Percentiles rank a stretch among this genome's conserved stretches.
Conservation (phyloP, 2,797 vertebrate genomes). For the Siniperca undulata region DNA sequence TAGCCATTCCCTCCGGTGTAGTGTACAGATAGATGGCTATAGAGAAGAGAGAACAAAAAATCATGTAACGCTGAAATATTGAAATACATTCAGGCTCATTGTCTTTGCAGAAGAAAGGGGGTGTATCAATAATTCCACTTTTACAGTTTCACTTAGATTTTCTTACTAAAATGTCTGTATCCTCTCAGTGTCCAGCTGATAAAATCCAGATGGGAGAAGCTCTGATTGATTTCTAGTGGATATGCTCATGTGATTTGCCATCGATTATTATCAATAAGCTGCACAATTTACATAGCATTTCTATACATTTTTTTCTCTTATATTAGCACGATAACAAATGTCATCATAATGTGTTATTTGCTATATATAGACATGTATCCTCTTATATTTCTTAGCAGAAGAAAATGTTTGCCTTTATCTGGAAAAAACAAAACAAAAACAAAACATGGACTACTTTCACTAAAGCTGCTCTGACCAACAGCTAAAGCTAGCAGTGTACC, state of each 20-base stretch:
- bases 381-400: not conserved
- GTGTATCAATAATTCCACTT: not conserved
- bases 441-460: slow-evolving; percentile 9
- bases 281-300: not conserved
- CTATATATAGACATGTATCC: not conserved
- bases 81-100: slow-evolving; percentile 57
- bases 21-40: slow-evolving; percentile 14
- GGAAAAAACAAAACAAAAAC: not conserved
- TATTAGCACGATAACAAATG: not conserved
- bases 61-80: slow-evolving; percentile 48
- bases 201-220: slow-evolving; percentile 1
- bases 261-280: slow-evolving; percentile 2
- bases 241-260: not conserved
- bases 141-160: not conserved
- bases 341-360: not conserved
- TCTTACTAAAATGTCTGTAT: not conserved
- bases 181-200: not conserved
- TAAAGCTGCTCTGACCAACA: slow-evolving; percentile 27
- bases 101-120: slow-evolving; percentile 28
- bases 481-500: slow-evolving; percentile 33
- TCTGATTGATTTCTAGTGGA: not conserved
- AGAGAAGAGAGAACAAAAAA: slow-evolving; percentile 1
- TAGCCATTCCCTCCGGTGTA: slow-evolving; percentile 33
- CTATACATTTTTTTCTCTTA: not conserved
- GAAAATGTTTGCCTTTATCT: not conserved